Evolutionary conservation across 2,888 invertebrate genomes (phyloP), one percentile per base, ranked within the genome.

Genomic region (Lithophane ornitopus): DNA sequence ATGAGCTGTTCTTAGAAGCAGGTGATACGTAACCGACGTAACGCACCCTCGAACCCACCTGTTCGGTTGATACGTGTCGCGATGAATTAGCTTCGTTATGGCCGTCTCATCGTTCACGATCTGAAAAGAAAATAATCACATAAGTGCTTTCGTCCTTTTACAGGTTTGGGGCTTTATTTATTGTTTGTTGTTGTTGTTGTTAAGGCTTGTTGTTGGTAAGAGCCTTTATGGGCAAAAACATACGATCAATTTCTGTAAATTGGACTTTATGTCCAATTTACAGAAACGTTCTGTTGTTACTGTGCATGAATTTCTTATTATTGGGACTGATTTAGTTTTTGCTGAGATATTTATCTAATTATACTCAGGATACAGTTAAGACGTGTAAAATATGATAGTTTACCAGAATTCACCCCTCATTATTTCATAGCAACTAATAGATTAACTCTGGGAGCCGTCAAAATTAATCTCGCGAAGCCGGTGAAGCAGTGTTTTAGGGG

Each of bases 41-140:
- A 67, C 71, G 70, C 61, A 73, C 74, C 81, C 82, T 76, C 70
- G 58, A 58, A 92, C 94, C 87, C 92, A 94, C 94, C 94, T 93
- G 94, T 93, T 93, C 65, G 46, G 91, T 83, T 87, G 88, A 83
- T 87, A 82, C 84, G 88, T 89, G 90, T 89, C 90, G 85, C 88
- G 89, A 82, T 76, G 81, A 78, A 86, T 85, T 85, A 76, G 75
- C 81, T 83, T 78, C 85, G 89, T 92, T 92, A 93, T 89, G 91
- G 93, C 82, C 74, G 88, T 87, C 85, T 90, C 94, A 94, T 94
- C 85, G 84, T 91, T 77, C 80, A 70, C 74, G 67, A 91, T 90
- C 93, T 93, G 93, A 90, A 92, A 80, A 83, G 87, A 80, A 86
- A 86, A 81, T 76, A 74, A 80, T 81, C 76, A 85, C 77, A 58